These are phyloP conservation scores for Microcebus murinus DNA, from an alignment of 2,113 vertebrate species.

Conservation along the genomic window DNA sequence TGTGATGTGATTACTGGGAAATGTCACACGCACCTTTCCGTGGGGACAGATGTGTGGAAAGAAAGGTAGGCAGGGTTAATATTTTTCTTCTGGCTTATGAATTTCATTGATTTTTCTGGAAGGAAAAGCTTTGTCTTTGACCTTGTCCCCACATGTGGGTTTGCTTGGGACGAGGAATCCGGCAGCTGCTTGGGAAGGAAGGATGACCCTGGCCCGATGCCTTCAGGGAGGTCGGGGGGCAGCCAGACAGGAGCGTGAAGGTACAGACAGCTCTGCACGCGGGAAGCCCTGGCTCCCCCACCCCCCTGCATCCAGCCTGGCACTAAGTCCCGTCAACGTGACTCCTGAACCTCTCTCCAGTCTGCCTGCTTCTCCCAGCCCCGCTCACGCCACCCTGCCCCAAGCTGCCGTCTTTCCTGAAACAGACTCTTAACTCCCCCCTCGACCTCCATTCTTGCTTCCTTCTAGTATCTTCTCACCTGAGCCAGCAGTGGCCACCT, in stretches of 20 bases:
- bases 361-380: neutral
- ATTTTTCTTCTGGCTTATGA: constrained; percentile 57
- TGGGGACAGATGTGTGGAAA: neutral
- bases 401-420: neutral
- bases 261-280: neutral
- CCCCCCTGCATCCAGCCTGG: neutral
- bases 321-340: neutral
- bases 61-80: neutral
- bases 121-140: constrained; percentile 23
- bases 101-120: constrained; percentile 53
- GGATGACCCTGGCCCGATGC: neutral
- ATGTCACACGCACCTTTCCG: neutral
- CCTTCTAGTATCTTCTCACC: neutral
- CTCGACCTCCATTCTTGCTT: neutral
- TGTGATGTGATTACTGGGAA: neutral
- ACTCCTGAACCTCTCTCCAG: neutral
- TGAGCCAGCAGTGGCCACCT: neutral
- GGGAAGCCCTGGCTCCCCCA: fast-evolving
- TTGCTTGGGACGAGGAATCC: neutral
- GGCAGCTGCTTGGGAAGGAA: neutral
- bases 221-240: neutral
- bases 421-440: neutral
- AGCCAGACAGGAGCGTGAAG: neutral
- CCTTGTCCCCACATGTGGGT: neutral
- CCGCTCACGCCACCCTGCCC: too few species aligned